These are phyloP conservation scores for Leguminivora glycinivorella DNA, from an alignment of 1,140 invertebrate genomes.

Conservation along the genomic window DNA sequence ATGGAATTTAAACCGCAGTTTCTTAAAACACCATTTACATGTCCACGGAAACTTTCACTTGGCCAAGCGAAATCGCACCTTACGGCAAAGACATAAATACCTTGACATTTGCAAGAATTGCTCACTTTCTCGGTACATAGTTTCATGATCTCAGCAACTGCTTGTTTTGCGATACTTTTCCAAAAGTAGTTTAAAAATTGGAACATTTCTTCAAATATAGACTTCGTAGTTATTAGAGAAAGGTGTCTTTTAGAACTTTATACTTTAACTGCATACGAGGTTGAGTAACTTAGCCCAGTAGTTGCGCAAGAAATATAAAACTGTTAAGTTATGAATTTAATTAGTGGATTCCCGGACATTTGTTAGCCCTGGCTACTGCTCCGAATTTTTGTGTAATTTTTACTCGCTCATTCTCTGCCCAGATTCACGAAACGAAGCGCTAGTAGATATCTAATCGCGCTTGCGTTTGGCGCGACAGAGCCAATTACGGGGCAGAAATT, in stretches of 20 bases:
- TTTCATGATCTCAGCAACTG: not conserved
- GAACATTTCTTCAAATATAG: not conserved
- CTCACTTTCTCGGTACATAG: not conserved
- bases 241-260: not conserved
- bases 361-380: not conserved
- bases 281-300: not conserved
- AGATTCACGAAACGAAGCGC: no score
- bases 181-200: not conserved
- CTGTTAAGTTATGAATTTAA: conserved; percentile 27
- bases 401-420: not conserved
- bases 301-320: conserved; percentile 24
- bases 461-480: no score
- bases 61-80: not conserved
- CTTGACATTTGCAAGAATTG: not conserved
- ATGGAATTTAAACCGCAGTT: conserved; percentile 7
- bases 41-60: not conserved
- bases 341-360: conserved; percentile 22
- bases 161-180: not conserved
- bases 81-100: not conserved
- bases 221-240: not conserved
- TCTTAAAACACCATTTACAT: conserved; percentile 18
- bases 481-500: no score
- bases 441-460: no score
- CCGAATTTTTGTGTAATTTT: not conserved
- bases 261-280: not conserved